These are phyloP conservation scores for Labeo catla DNA, from an alignment of 2,113 vertebrate genomes.

Conservation along the genomic window DNA sequence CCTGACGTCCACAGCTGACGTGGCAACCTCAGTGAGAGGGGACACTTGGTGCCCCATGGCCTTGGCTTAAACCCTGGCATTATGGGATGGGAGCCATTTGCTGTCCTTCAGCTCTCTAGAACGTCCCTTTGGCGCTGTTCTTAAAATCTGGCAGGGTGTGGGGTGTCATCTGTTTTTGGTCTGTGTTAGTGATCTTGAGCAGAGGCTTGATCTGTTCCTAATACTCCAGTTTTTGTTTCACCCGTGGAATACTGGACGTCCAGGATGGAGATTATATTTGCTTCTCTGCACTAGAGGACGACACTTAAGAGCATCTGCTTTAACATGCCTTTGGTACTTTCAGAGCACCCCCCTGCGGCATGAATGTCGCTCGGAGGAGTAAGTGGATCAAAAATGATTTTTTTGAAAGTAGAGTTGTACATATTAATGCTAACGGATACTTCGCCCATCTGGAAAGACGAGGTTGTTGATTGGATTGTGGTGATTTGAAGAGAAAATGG, in stretches of 20 bases:
- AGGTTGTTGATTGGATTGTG: slow-evolving; percentile 68
- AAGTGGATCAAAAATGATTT: slow-evolving; percentile 60
- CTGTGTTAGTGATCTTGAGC: slow-evolving; percentile 59
- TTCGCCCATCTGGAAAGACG: slow-evolving; percentile 62
- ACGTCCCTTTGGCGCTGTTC: slow-evolving; percentile 43
- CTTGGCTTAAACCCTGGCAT: slow-evolving; percentile 81
- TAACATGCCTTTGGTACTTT: slow-evolving; percentile 65
- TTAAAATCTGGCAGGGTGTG: slow-evolving; percentile 59
- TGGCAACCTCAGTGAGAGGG: slow-evolving; percentile 85
- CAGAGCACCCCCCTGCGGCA: slow-evolving; percentile 64
- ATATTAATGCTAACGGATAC: slow-evolving; percentile 66
- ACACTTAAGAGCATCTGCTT: slow-evolving; percentile 34
- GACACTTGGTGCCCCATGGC: slow-evolving; percentile 95
- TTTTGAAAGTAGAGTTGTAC: slow-evolving; percentile 41
- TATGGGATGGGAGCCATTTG: slow-evolving; percentile 10
- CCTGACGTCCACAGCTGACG: slow-evolving; percentile 86
- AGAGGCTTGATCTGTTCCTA: slow-evolving; percentile 20
- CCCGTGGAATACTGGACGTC: slow-evolving; percentile 70
- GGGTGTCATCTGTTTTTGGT: slow-evolving; percentile 51
- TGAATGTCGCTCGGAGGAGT: slow-evolving; percentile 56
- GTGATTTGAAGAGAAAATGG: slow-evolving; percentile 53
- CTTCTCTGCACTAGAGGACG: slow-evolving; percentile 57
- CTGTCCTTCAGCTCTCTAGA: slow-evolving; percentile 56
- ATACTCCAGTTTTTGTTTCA: slow-evolving; percentile 55
- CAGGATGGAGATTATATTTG: slow-evolving; percentile 59